Conservation (phyloP, 2,888 invertebrate genomes). For the Mythimna impura region DNA sequence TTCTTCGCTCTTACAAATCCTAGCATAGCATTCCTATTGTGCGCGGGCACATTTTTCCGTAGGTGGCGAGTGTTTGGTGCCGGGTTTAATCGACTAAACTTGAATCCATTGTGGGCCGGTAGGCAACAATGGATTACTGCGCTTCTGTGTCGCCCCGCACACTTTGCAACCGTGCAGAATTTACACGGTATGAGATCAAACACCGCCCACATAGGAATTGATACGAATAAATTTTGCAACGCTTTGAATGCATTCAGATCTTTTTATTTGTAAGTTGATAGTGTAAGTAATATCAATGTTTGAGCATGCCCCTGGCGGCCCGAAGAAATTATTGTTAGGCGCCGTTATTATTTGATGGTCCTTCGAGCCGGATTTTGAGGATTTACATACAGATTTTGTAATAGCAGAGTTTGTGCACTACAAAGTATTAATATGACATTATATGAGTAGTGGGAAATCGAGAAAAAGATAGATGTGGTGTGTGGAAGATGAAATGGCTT, state of each 20-base stretch:
- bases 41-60: slow-evolving; percentile 75
- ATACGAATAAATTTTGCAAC: slow-evolving; percentile 49
- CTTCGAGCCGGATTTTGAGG: slow-evolving; percentile 93
- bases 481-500: too few species aligned
- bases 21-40: slow-evolving; percentile 73
- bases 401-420: slow-evolving; percentile 96
- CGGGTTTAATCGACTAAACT: slow-evolving; percentile 81
- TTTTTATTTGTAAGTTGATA: slow-evolving; percentile 35
- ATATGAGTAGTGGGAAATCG: too few species aligned
- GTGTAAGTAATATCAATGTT: not conserved
- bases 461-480: too few species aligned
- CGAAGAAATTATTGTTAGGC: too few species aligned
- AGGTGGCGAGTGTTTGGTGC: slow-evolving; percentile 77
- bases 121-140: slow-evolving; percentile 78
- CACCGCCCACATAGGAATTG: slow-evolving; percentile 62
- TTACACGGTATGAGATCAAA: slow-evolving; percentile 71
- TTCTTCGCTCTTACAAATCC: slow-evolving; percentile 73
- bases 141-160: slow-evolving; percentile 66
- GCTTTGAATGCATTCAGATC: slow-evolving; percentile 13
- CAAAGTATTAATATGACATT: too few species aligned
- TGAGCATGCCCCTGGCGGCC: not conserved
- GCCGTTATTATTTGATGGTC: too few species aligned
- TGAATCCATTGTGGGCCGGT: slow-evolving; percentile 75
- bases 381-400: slow-evolving; percentile 99
- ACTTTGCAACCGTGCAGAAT: slow-evolving; percentile 68